Evolutionary conservation across 2,797 vertebrate genomes (phyloP).

Genomic region (Todus mexicanus): DNA sequence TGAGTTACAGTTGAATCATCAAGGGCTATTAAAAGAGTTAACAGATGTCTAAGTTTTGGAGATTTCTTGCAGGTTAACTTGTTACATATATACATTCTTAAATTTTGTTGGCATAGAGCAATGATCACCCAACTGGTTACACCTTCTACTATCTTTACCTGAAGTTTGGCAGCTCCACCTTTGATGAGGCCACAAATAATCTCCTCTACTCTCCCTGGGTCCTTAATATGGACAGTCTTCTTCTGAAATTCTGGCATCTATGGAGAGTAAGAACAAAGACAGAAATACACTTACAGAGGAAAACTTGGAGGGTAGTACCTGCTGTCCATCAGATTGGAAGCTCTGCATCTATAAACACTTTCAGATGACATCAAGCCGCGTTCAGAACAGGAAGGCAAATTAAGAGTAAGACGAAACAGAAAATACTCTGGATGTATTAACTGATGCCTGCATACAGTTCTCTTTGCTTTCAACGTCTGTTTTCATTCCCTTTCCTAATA

Average conservation of each 20-base stretch:
- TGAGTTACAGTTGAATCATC: background rate
- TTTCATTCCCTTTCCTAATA: background rate
- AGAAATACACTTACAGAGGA: background rate
- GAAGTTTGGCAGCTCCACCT: constrained; percentile 93
- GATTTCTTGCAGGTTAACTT: background rate
- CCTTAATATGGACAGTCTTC: constrained; percentile 90
- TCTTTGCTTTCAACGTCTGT: background rate
- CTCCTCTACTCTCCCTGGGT: constrained; percentile 92
- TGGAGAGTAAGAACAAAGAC: constrained; percentile 4
- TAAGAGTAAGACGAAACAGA: background rate
- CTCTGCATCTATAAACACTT: background rate
- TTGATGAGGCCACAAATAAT: constrained; percentile 96
- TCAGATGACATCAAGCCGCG: background rate
- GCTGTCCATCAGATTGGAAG: background rate
- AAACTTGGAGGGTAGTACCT: background rate
- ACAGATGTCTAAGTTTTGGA: background rate
- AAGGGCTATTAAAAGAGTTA: background rate
- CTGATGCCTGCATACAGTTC: background rate
- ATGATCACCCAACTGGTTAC: background rate
- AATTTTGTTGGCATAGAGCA: background rate
- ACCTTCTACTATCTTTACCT: constrained; percentile 75
- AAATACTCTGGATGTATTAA: background rate
- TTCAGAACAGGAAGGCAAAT: background rate
- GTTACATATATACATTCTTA: background rate
- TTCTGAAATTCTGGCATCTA: constrained; percentile 99